Percentiles rank a stretch among this genome's conserved stretches.
These are phyloP conservation scores for Drosophila infuscata DNA, from an alignment of 2,888 invertebrate species.

Conservation along the genomic window DNA sequence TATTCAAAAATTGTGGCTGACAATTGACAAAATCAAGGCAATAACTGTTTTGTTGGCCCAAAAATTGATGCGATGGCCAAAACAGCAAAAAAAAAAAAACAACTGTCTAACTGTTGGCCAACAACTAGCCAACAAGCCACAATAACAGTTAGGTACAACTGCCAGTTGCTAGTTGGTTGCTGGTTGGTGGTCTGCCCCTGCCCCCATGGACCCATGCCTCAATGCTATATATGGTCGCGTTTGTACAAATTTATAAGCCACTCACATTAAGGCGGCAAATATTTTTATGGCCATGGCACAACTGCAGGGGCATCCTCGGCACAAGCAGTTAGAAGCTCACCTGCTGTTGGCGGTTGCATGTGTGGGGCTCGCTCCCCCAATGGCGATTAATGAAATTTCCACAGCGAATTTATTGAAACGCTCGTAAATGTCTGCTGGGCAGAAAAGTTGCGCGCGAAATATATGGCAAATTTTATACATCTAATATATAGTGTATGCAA, in stretches of 20 bases:
- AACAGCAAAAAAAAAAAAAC: constrained; percentile 34
- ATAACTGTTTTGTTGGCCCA: background rate
- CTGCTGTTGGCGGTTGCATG: constrained; percentile 42
- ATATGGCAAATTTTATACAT: constrained; percentile 65
- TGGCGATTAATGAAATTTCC: constrained; percentile 76
- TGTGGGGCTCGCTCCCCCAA: constrained; percentile 32
- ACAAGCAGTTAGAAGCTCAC: constrained; percentile 16
- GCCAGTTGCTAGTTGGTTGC: constrained; percentile 39
- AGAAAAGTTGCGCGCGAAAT: constrained; percentile 47
- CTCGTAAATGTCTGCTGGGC: constrained; percentile 50
- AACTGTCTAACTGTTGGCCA: constrained; percentile 21
- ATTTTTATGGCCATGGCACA: constrained; percentile 72
- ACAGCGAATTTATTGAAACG: constrained; percentile 71
- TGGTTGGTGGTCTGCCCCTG: constrained; percentile 34
- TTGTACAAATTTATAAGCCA: constrained; percentile 79
- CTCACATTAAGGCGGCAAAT: constrained; percentile 79
- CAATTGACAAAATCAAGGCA: constrained; percentile 7
- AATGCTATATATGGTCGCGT: constrained; percentile 70
- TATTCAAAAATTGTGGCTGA: background rate
- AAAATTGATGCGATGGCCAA: constrained; percentile 8
- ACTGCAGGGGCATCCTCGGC: constrained; percentile 49
- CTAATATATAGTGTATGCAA: constrained; percentile 47
- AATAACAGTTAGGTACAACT: constrained; percentile 72
- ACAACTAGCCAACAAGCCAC: constrained; percentile 35
- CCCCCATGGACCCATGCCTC: constrained; percentile 35